A percentile compares a stretch with the other conserved stretches of the same genome.
These are phyloP conservation scores for Caenorhabditis plicata DNA, from an alignment of 2,888 invertebrate genomes.

Conservation along the genomic window DNA sequence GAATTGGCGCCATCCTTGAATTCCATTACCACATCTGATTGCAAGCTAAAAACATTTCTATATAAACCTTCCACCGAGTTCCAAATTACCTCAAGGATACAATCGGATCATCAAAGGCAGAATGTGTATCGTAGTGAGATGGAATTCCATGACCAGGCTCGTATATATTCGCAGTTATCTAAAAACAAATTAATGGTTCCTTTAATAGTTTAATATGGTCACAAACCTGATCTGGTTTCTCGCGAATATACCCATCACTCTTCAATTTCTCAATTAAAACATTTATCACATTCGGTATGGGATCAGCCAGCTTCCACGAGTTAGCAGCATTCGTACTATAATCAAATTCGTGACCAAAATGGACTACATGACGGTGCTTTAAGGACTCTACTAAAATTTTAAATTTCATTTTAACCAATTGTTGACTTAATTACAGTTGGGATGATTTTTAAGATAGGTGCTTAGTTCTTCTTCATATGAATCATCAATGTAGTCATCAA, in stretches of 20 bases:
- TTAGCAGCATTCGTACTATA: constrained; percentile 52
- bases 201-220: too few relatives aligned
- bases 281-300: constrained; percentile 42
- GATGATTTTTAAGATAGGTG: constrained; percentile 21
- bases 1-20: constrained; percentile 61
- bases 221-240: constrained; percentile 49
- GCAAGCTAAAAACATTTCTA: constrained; percentile 21
- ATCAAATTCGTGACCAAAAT: constrained; percentile 61
- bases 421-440: constrained; percentile 11
- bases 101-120: constrained; percentile 86
- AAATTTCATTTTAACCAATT: background rate
- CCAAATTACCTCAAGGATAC: constrained; percentile 76
- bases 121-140: constrained; percentile 90
- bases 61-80: background rate
- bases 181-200: constrained; percentile 3
- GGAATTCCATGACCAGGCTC: constrained; percentile 77
- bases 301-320: constrained; percentile 29
- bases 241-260: constrained; percentile 15
- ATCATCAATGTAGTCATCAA: constrained; percentile 43
- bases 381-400: constrained; percentile 29
- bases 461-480: constrained; percentile 32
- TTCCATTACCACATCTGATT: constrained; percentile 60
- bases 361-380: constrained; percentile 59
- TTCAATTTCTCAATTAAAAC: constrained; percentile 37
- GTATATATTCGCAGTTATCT: constrained; percentile 69